Conservation (phyloP, 2,888 invertebrate genomes). For the Dimorphilus gyrociliatus region DNA sequence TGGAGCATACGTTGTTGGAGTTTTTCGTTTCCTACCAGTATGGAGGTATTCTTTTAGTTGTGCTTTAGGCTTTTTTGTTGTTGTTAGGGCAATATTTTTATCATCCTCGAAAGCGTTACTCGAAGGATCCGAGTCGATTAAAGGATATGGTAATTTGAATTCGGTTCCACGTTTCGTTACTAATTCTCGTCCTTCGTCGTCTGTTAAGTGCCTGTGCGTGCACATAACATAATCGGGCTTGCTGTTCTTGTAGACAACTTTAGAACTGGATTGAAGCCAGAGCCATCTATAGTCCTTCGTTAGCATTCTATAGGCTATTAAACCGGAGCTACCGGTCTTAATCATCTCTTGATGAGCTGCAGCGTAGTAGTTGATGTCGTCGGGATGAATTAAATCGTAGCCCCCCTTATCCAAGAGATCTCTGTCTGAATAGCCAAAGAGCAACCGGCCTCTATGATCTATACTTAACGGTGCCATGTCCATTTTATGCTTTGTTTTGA, state of each 20-base stretch:
- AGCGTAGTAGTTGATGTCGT: conserved; percentile 89
- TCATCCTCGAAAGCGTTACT: conserved; percentile 29
- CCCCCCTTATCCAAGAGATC: conserved; percentile 68
- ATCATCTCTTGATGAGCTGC: conserved; percentile 98
- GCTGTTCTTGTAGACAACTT: conserved; percentile 95
- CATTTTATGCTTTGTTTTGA: conserved; percentile 97
- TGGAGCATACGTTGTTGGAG: too few relatives aligned
- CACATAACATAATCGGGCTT: conserved; percentile 98
- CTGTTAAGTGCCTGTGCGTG: conserved; percentile 93
- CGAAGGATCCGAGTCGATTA: conserved; percentile 41
- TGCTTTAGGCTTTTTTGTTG: conserved; percentile 77
- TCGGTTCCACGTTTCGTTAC: conserved; percentile 96
- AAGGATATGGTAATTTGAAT: conserved; percentile 89
- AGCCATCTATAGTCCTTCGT: conserved; percentile 80
- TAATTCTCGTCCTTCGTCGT: conserved; percentile 92
- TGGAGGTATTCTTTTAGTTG: conserved; percentile 80
- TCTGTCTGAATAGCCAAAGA: conserved; percentile 79
- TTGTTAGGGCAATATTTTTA: conserved; percentile 43
- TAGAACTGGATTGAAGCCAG: conserved; percentile 91
- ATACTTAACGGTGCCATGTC: conserved; percentile 88
- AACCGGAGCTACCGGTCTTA: conserved; percentile 95
- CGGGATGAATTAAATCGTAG: conserved; percentile 91
- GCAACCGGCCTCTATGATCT: conserved; percentile 82
- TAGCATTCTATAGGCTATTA: conserved; percentile 95
- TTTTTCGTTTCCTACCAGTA: conserved; percentile 51